Percentiles rank a stretch among this genome's conserved stretches.
phyloP scores from a whole-genome alignment of 2,888 invertebrate species.

The Bombylius major region DNA sequence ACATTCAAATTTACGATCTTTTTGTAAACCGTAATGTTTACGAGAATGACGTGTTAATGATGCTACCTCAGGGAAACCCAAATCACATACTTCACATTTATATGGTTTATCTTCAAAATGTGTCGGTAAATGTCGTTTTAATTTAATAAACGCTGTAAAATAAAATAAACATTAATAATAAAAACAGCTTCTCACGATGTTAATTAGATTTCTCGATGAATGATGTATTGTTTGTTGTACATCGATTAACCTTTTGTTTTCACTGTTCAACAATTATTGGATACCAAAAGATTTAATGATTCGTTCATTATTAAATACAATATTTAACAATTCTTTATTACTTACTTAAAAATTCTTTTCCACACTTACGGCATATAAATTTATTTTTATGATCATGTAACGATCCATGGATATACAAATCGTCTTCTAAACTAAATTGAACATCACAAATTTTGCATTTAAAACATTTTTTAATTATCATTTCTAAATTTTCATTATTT shows the following conservation, averaged over 20 bases:
- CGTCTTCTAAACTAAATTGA: slow-evolving; percentile 38
- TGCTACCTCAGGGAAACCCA: slow-evolving; percentile 42
- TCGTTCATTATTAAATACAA: too few relatives aligned
- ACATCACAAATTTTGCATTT: slow-evolving; percentile 39
- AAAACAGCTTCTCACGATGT: neutral
- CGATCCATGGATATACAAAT: slow-evolving; percentile 39
- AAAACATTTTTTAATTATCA: slow-evolving; percentile 6
- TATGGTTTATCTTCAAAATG: slow-evolving; percentile 43
- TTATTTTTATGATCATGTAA: slow-evolving; percentile 32
- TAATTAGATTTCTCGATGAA: neutral
- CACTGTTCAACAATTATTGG: too few relatives aligned
- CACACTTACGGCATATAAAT: slow-evolving; percentile 39
- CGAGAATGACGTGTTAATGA: slow-evolving; percentile 41
- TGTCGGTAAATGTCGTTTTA: slow-evolving; percentile 42
- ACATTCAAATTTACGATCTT: slow-evolving; percentile 40
- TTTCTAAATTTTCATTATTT: neutral
- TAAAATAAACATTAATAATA: neutral
- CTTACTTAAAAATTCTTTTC: slow-evolving; percentile 41
- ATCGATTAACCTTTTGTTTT: too few relatives aligned
- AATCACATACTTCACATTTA: slow-evolving; percentile 39
- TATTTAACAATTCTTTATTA: neutral
- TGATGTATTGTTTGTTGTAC: too few relatives aligned
- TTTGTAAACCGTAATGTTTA: slow-evolving; percentile 40
- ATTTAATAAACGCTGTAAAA: slow-evolving; percentile 25
- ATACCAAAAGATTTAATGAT: neutral